A percentile compares a stretch with the other conserved stretches of the same genome.
Evolutionary conservation across 2,888 invertebrate genomes (phyloP).

Genomic region (Trichopria drosophilae): DNA sequence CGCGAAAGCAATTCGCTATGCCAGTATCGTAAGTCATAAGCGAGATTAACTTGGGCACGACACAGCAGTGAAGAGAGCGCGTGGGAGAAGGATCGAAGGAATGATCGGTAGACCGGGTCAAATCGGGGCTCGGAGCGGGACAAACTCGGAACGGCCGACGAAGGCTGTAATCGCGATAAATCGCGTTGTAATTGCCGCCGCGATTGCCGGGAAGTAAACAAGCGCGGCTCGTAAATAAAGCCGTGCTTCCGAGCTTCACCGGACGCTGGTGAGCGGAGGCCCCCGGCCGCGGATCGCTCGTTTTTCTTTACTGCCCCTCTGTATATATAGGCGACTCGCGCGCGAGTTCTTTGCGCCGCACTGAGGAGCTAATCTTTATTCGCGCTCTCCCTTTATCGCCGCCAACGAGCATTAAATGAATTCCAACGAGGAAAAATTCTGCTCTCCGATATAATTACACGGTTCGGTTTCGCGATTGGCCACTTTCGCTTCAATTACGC

Average conservation of each 20-base stretch:
- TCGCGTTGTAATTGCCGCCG: constrained; percentile 46
- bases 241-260: constrained; percentile 26
- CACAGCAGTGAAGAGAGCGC: not conserved
- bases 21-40: constrained; percentile 11
- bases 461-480: no score
- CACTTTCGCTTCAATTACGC: no score
- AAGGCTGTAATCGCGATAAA: constrained; percentile 52
- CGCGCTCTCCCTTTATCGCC: not conserved
- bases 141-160: constrained; percentile 31
- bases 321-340: no score
- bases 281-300: not conserved
- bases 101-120: constrained; percentile 18
- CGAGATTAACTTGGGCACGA: constrained; percentile 6
- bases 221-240: constrained; percentile 47
- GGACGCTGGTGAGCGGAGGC: constrained; percentile 11
- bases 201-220: constrained; percentile 46
- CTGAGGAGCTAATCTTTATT: constrained; percentile 3
- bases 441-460: no score
- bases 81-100: constrained; percentile 13
- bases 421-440: constrained; percentile 13
- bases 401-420: constrained; percentile 10
- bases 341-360: constrained; percentile 10
- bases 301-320: constrained; percentile 11
- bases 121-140: constrained; percentile 6
- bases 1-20: constrained; percentile 11